Percentiles rank a stretch among this genome's conserved stretches.
phyloP scores from a whole-genome alignment of 2,113 vertebrate genomes.

The Prolemur simus region DNA sequence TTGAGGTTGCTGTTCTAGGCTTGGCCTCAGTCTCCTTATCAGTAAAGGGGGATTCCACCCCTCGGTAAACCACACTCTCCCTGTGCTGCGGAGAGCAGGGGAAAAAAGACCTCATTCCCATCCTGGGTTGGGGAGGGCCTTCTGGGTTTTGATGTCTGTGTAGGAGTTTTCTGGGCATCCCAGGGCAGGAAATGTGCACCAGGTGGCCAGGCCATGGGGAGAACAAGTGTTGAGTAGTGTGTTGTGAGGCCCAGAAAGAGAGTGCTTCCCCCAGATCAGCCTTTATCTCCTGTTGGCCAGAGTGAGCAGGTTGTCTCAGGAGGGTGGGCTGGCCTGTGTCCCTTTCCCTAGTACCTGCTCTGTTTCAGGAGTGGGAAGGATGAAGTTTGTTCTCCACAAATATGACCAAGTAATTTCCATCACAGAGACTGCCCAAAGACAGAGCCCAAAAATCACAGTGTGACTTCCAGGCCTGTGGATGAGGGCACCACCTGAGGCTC shows the following conservation, averaged over 20 bases:
- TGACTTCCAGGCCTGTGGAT: not conserved
- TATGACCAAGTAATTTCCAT: not conserved
- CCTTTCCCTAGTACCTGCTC: not conserved
- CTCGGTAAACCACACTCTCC: not conserved
- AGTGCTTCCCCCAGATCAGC: not conserved
- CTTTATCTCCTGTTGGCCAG: not conserved
- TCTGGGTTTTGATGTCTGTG: not conserved
- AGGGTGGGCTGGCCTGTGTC: not conserved
- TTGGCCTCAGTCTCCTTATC: not conserved
- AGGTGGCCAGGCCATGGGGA: no score
- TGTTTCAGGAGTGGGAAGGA: not conserved
- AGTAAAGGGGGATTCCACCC: not conserved
- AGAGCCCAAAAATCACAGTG: no score
- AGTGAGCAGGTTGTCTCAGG: not conserved
- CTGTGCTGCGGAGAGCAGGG: not conserved
- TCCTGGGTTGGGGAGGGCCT: not conserved
- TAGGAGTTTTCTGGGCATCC: not conserved
- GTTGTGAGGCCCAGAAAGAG: no score
- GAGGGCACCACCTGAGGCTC: not conserved
- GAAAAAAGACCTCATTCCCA: not conserved
- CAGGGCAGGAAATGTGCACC: rapidly evolving
- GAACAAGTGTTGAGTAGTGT: no score
- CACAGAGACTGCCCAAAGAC: not conserved
- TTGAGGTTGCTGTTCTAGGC: not conserved
- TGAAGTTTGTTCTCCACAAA: not conserved